phyloP scores from a whole-genome alignment of 2,113 vertebrate genomes.

The Pionites leucogaster region DNA sequence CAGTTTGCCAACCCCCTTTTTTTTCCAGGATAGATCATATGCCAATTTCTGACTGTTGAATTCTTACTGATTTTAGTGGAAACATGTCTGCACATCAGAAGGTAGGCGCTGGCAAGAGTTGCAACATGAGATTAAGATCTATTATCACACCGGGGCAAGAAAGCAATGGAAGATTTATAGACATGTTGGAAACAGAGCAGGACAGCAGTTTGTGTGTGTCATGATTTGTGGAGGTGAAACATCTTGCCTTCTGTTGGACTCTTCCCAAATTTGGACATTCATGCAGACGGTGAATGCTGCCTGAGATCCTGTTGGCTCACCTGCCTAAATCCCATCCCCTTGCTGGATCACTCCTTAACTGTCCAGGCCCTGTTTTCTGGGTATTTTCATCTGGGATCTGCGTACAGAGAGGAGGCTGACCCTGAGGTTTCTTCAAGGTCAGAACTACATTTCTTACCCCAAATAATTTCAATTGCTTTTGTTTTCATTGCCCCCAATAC shows the following conservation, averaged over 20 bases:
- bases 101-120: not conserved
- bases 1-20: not conserved
- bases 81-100: not conserved
- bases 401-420: not conserved
- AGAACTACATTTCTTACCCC: not conserved
- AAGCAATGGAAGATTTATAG: not conserved
- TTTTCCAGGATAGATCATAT: not conserved
- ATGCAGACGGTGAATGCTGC: not conserved
- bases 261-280: not conserved
- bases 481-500: not conserved
- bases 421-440: not conserved
- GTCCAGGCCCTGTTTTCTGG: not conserved
- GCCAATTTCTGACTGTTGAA: not conserved
- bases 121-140: not conserved
- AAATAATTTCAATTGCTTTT: not conserved
- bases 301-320: not conserved
- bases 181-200: not conserved
- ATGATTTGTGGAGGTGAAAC: not conserved
- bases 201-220: not conserved
- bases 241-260: not conserved
- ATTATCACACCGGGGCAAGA: not conserved
- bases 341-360: not conserved
- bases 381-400: not conserved
- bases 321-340: not conserved
- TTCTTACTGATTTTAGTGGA: not conserved